Conservation (phyloP, 2,888 invertebrate species). For the Drosophila koepferae region DNA sequence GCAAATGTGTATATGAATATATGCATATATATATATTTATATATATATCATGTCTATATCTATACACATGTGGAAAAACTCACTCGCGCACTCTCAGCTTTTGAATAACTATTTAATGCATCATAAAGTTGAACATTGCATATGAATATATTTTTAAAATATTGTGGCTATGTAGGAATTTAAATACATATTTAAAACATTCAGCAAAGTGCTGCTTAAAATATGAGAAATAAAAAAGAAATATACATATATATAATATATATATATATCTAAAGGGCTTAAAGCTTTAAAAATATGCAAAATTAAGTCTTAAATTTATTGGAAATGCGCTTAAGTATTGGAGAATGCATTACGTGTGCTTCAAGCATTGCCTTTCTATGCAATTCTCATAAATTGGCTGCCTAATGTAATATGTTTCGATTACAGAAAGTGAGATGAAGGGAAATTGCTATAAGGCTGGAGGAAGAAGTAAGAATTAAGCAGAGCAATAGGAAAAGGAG, state of each 20-base stretch:
- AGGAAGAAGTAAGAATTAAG: too few relatives aligned
- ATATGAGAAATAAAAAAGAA: not conserved
- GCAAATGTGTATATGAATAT: not conserved
- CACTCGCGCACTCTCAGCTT: not conserved
- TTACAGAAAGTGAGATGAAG: not conserved
- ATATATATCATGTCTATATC: not conserved
- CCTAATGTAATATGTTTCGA: too few relatives aligned
- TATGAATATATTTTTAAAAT: not conserved
- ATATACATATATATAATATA: too few relatives aligned
- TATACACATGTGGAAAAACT: not conserved
- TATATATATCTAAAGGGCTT: not conserved
- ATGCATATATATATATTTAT: not conserved
- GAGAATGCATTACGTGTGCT: not conserved
- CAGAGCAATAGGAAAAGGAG: not conserved
- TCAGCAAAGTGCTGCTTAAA: not conserved
- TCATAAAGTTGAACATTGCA: not conserved
- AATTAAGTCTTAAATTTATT: not conserved
- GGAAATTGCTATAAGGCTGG: too few relatives aligned
- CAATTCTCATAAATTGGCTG: not conserved
- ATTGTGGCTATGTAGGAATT: not conserved
- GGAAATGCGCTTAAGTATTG: too few relatives aligned
- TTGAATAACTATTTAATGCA: slow-evolving; percentile 4
- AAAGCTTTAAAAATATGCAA: too few relatives aligned
- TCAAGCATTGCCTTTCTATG: not conserved
- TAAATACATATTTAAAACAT: not conserved